These are phyloP conservation scores for Periophthalmus magnuspinnatus DNA, from an alignment of 2,797 vertebrate species.

Conservation along the genomic window DNA sequence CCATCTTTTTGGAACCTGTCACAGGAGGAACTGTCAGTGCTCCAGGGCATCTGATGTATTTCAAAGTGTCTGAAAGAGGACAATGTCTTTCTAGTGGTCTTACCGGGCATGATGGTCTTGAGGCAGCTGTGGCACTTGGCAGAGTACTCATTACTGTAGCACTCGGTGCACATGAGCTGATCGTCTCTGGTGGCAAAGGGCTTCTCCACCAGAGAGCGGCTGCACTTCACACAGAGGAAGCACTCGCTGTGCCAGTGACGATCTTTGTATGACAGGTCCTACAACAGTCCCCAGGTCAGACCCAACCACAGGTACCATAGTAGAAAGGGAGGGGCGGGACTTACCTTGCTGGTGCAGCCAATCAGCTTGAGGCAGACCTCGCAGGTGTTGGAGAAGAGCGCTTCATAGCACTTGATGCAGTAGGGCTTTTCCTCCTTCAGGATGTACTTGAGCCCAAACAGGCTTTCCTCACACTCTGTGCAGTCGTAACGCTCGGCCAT, in stretches of 20 bases:
- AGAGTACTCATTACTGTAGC: constrained; percentile 90
- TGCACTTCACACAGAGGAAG: constrained; percentile 89
- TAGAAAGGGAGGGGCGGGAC: not conserved
- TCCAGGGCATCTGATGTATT: not conserved
- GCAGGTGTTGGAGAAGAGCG: constrained; percentile 86
- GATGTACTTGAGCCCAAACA: constrained; percentile 92
- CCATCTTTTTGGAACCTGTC: constrained; percentile 94
- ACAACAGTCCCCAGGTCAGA: constrained; percentile 6
- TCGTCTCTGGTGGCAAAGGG: constrained; percentile 90
- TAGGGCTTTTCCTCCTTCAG: constrained; percentile 86
- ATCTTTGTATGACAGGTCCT: constrained; percentile 94
- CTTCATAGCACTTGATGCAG: constrained; percentile 91
- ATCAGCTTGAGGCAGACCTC: constrained; percentile 89
- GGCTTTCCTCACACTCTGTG: constrained; percentile 83
- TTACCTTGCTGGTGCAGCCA: constrained; percentile 91
- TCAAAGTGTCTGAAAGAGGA: not conserved
- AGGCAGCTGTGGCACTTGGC: constrained; percentile 89
- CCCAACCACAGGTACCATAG: not conserved
- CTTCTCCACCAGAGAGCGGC: constrained; percentile 84
- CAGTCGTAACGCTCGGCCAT: constrained; percentile 92
- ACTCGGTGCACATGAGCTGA: constrained; percentile 87
- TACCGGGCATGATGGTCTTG: constrained; percentile 95
- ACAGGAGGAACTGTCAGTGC: not conserved
- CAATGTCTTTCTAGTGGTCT: constrained; percentile 28
- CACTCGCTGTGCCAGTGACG: constrained; percentile 93